Evolutionary conservation across 2,888 invertebrate species (phyloP), one percentile per base, ranked within the genome.

Genomic region (Hirtodrosophila cameraria): DNA sequence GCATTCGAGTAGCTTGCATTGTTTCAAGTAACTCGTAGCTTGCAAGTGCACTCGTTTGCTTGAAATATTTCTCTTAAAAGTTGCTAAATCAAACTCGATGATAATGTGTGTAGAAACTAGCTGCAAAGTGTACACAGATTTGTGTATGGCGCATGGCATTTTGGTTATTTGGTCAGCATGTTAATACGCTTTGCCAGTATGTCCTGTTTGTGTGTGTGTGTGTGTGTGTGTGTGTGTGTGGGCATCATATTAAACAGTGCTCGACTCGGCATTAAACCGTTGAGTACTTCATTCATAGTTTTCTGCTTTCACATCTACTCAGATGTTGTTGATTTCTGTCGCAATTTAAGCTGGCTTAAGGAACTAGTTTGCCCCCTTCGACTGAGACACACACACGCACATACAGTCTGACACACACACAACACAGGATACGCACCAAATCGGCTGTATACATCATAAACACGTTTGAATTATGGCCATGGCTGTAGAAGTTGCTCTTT

Each of bases 381-480:
- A n/a, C 35, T 15, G 23, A n/a, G n/a, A 16, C 12, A 18, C 11
- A 36, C 43, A 42, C 12, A 12, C 41, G 41, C 31, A 18, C 13
- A 12, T 4, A 15, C 8, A n/a, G n/a, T n/a, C n/a, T n/a, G n/a
- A 16, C 7, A 16, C 27, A 11, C 13, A 11, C 1, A 13, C 8
- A n/a, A 23, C 6, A 31, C 23, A 39, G 71, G 30, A 71, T 70
- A 70, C 73, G 61, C 65, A 82, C 49, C 46, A 60, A 83, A 81
- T 85, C 63, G 72, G 58, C 79, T 48, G 60, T 66, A 75, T 85
- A 84, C 60, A 82, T 85, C 84, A 83, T 75, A 83, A 83, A 83
- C 84, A 83, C 74, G 78, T 77, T 81, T 82, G 81, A 86, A 81
- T 86, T 82, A 86, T 84, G 72, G 55, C 69, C 64, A 49, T 35